These are phyloP conservation scores for Rhineura floridana DNA, from an alignment of 2,113 vertebrate species.

Conservation along the genomic window DNA sequence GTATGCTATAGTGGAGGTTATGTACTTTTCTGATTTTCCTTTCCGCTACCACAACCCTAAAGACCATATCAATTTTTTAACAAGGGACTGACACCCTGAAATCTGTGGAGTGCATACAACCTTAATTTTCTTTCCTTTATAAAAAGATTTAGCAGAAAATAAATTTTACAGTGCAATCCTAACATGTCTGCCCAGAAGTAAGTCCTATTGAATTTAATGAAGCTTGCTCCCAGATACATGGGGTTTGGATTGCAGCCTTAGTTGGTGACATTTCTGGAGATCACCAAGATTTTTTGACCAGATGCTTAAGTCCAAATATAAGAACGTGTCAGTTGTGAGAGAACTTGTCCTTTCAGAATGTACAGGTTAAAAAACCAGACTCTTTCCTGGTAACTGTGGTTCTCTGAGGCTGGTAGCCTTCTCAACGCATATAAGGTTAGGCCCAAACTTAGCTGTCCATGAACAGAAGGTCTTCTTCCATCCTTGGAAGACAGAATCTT, in stretches of 20 bases:
- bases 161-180: not conserved
- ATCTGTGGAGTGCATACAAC: not conserved
- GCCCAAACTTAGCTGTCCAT: not conserved
- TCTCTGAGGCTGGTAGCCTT: not conserved
- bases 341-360: not conserved
- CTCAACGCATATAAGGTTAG: too few relatives aligned
- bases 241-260: too few relatives aligned
- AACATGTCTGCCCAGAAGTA: too few relatives aligned
- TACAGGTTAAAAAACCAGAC: not conserved
- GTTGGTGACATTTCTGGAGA: not conserved
- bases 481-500: not conserved
- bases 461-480: too few relatives aligned
- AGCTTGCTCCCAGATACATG: too few relatives aligned
- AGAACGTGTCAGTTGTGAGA: not conserved
- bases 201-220: too few relatives aligned
- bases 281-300: not conserved
- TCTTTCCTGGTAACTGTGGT: not conserved
- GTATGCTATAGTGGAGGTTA: not conserved
- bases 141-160: too few relatives aligned
- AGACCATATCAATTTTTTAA: not conserved
- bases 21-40: not conserved
- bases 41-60: not conserved
- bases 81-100: not conserved
- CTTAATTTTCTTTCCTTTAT: slow-evolving; percentile 2
- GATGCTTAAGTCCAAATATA: not conserved